These are phyloP conservation scores for Marcusenius ussheri DNA, from an alignment of 2,113 vertebrate genomes.

Conservation along the genomic window DNA sequence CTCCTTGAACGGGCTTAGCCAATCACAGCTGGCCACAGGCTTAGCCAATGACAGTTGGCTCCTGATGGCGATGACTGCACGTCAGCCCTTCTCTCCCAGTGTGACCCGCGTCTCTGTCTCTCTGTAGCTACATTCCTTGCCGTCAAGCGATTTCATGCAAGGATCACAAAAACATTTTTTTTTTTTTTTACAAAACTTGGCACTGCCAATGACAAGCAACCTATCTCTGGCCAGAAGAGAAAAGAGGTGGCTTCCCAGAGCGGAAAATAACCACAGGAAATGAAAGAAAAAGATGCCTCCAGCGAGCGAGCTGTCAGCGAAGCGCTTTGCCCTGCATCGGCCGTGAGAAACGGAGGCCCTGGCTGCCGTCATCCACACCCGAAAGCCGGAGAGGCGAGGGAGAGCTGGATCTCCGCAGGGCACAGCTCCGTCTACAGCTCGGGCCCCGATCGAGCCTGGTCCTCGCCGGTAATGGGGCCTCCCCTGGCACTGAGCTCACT, in stretches of 20 bases:
- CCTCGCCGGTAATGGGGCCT: not conserved
- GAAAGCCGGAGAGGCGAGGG: not conserved
- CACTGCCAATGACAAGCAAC: not conserved
- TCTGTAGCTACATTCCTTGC: not conserved
- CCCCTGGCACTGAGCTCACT: not conserved
- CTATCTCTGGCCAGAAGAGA: not conserved
- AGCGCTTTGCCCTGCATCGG: not conserved
- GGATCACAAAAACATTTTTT: not conserved
- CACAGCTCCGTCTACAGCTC: not conserved
- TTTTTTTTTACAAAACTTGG: not conserved
- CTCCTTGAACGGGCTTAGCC: not conserved
- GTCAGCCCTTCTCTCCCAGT: not conserved
- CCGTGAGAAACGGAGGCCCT: not conserved
- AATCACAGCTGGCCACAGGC: not conserved
- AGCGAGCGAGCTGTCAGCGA: not conserved
- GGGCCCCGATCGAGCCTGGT: not conserved
- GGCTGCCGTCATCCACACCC: not conserved
- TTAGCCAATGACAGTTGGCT: not conserved
- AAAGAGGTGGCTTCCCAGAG: not conserved
- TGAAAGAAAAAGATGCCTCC: not conserved
- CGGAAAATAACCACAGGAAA: not conserved
- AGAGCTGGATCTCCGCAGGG: not conserved
- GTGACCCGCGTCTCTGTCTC: not conserved
- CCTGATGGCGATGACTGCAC: not conserved
- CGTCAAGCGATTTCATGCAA: not conserved